These are phyloP conservation scores for Drosophila percnosoma DNA, from an alignment of 2,888 invertebrate species.

Conservation along the genomic window DNA sequence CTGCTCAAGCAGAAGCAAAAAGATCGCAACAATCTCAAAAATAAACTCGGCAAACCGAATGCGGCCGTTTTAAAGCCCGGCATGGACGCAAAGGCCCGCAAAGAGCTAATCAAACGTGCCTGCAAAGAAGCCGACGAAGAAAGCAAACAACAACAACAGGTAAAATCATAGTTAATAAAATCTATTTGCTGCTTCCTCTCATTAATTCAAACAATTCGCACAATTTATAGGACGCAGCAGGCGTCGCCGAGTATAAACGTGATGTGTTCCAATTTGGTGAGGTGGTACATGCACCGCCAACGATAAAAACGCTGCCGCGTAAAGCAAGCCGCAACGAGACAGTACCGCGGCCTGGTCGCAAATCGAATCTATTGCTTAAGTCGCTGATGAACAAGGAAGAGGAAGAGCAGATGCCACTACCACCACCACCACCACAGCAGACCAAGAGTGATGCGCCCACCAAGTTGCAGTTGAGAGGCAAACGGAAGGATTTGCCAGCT, in stretches of 20 bases:
- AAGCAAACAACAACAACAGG: slow-evolving; percentile 35
- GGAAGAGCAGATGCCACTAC: slow-evolving; percentile 32
- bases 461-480: slow-evolving; percentile 86
- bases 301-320: slow-evolving; percentile 86
- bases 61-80: slow-evolving; percentile 25
- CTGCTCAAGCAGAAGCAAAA: slow-evolving; percentile 84
- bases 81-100: slow-evolving; percentile 76
- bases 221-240: slow-evolving; percentile 28
- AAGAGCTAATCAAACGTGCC: slow-evolving; percentile 82
- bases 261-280: slow-evolving; percentile 92
- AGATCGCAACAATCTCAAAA: slow-evolving; percentile 79
- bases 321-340: slow-evolving; percentile 84
- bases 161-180: neutral
- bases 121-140: slow-evolving; percentile 79
- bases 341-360: slow-evolving; percentile 84
- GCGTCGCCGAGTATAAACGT: slow-evolving; percentile 85
- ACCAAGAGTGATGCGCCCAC: slow-evolving; percentile 25
- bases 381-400: slow-evolving; percentile 84
- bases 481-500: slow-evolving; percentile 87
- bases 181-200: neutral
- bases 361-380: slow-evolving; percentile 85
- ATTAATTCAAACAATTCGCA: neutral
- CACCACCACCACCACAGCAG: neutral
- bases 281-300: slow-evolving; percentile 90
- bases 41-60: slow-evolving; percentile 77